Base-by-base conservation (phyloP, 2,113 vertebrate genomes). In the Opisthocomus hoazin region DNA sequence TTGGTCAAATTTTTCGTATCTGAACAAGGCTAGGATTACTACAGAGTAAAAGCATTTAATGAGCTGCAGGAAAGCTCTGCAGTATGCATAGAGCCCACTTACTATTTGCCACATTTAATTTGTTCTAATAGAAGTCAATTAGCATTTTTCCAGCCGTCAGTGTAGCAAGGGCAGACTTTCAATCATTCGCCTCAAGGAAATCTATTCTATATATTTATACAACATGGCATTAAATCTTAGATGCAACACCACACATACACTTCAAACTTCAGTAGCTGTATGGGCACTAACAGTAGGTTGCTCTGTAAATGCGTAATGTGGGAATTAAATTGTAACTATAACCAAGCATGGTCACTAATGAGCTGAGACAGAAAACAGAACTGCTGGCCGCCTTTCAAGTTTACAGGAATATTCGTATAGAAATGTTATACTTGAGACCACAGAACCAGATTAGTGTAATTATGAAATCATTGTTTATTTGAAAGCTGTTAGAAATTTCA, bases 391-490 rank as follows among this genome's bases (percentile, higher is more conserved):
- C 37, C 63, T 87, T 95, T 96, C 78, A 96, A 90, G 60, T 71
- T 93, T 82, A 78, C 30, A 87, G 12, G 57, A 84, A 84, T 56
- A 89, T 76, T 90, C 77, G 83, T 41, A 74, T 15, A 39, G 45
- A 56, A 58, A 50, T 68, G 32, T 27, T 90, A 54, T 51, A 87
- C 43, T 84, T 45, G 43, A 86, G 57, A 70, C 23, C 88, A 68
- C 89, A 96, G 32, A 84, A 77, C 12, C 24, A 66, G 84, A 53
- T 46, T 86, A 77, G 41, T 45, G 30, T 51, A 89, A 92, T 79
- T 87, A 88, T 90, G 69, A 69, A 83, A 63, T 96, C n/a, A 37
- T 26, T 86, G 73, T 94, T 70, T 60, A 92, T 93, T 84, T 96
- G 45, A 24, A 94, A 88, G 87, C 85, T 84, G n/a, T 63, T 76